Base-by-base conservation (phyloP, 1,140 invertebrate genomes). In the Chironomus tepperi region DNA sequence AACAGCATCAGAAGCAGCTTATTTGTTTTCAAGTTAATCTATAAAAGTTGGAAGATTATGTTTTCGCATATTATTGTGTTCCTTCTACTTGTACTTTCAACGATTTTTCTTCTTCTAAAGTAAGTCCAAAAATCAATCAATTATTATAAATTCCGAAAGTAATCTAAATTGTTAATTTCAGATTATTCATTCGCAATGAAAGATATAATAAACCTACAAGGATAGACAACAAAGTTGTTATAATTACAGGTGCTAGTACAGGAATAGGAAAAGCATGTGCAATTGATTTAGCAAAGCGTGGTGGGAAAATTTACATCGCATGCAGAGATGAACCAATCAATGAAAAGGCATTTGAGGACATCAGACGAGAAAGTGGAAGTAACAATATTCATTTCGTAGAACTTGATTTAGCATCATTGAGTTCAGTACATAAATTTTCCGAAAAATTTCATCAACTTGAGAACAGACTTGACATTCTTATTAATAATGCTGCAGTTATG, bases 401-500 rank as follows among this genome's bases (percentile, higher is more conserved):
- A 80, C 93, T 92, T 85, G 93, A 97, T 83, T 86, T 96, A 75
- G 86, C 91, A 74, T 94, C 91, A 15, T 85, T 91, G 75, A 83
- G 89, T 74, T 96, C 93, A 65, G 88, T 96, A 75, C 83, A 87
- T 72, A 79, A 88, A 16, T 96, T 96, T 87, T 91, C 88, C 0
- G 78, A 88, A 1, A 81, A 79, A 19, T 73, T n/a, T 16, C 0
- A 78, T 57, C 12, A 83, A 3, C 82, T 78, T 0, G 86, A 88
- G 80, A 67, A 83, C 24, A 80, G 84, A 65, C 79, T 97, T 65
- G 89, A 97, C 84, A 87, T 95, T 42, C 84, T 98, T 43, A 90
- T 98, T 72, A 97, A 97, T 80, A 98, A 98, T 85, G 95, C 94
- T 18, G 94, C 92, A 10, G 87, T 95, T 0, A 91, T 91, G 89